phyloP scores from a whole-genome alignment of 53 echinoderm and acorn worm species.

The Holothuria scabra region DNA sequence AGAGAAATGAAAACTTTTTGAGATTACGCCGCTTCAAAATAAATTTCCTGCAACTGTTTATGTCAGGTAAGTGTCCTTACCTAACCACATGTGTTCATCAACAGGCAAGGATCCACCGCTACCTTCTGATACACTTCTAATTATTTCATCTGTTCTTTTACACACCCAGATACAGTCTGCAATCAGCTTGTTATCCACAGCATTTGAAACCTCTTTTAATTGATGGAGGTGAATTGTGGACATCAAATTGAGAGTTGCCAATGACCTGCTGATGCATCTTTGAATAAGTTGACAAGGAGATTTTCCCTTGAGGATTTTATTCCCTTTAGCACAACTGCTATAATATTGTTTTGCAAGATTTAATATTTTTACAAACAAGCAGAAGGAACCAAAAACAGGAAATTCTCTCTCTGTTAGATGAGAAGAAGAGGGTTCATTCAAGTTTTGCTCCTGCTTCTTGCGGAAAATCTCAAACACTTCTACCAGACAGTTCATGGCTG shows the following conservation, averaged over 20 bases:
- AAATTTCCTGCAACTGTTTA: no score
- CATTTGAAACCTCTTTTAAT: conserved; percentile 44
- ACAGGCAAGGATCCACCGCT: conserved; percentile 78
- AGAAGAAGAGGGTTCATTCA: background rate
- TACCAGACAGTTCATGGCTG: conserved; percentile 53
- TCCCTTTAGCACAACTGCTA: background rate
- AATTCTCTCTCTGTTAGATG: conserved; percentile 4
- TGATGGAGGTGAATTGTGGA: conserved; percentile 63
- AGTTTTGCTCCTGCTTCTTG: conserved; percentile 57
- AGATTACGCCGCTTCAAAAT: no score
- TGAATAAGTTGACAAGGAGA: conserved; percentile 15
- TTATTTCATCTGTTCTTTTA: conserved; percentile 64
- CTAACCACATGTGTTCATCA: conserved; percentile 90
- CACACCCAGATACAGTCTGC: conserved; percentile 42
- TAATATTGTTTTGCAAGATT: conserved; percentile 17
- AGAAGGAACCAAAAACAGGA: background rate
- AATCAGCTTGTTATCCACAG: conserved; percentile 9
- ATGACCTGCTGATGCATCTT: conserved; percentile 51
- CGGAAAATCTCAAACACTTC: conserved; percentile 74
- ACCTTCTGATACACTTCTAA: conserved; percentile 78
- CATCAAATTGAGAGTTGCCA: conserved; percentile 69
- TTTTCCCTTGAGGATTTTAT: conserved; percentile 27
- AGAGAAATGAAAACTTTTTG: no score
- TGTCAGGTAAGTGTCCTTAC: conserved; percentile 40
- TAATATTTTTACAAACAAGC: conserved; percentile 13